Evolutionary conservation across 2,797 vertebrate genomes (phyloP).

Genomic region (Ptychadena robeensis): DNA sequence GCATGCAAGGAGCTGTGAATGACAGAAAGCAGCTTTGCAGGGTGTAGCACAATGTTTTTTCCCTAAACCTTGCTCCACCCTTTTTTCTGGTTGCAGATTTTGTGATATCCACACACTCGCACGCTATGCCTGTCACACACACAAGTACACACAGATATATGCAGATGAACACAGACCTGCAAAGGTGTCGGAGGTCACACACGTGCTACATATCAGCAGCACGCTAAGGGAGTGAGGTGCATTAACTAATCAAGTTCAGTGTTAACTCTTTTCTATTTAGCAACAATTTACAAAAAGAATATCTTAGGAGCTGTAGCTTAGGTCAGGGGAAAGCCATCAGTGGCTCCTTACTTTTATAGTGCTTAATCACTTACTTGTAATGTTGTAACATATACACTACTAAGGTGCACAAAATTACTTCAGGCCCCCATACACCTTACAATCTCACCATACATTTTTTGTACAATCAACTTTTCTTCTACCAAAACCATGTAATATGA

Average conservation of each 20-base stretch:
- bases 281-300: slow-evolving; percentile 1
- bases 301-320: neutral
- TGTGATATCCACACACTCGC: slow-evolving; percentile 56
- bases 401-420: too few relatives aligned
- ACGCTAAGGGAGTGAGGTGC: slow-evolving; percentile 31
- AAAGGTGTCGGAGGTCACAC: slow-evolving; percentile 35
- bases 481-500: too few relatives aligned
- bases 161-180: slow-evolving; percentile 22
- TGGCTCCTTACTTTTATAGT: too few relatives aligned
- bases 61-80: slow-evolving; percentile 58
- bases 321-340: neutral
- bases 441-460: too few relatives aligned
- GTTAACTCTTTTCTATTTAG: slow-evolving; percentile 32
- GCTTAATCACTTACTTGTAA: too few relatives aligned
- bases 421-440: too few relatives aligned
- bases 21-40: slow-evolving; percentile 48
- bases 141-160: slow-evolving; percentile 12
- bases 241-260: slow-evolving; percentile 11
- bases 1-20: slow-evolving; percentile 53
- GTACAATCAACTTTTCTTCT: too few relatives aligned
- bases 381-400: too few relatives aligned
- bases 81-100: slow-evolving; percentile 50
- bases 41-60: slow-evolving; percentile 55
- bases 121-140: slow-evolving; percentile 54
- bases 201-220: slow-evolving; percentile 24